Percentiles rank a stretch among this genome's conserved stretches.
phyloP scores from a whole-genome alignment of 2,113 vertebrate species.

The Mixornis gularis region DNA sequence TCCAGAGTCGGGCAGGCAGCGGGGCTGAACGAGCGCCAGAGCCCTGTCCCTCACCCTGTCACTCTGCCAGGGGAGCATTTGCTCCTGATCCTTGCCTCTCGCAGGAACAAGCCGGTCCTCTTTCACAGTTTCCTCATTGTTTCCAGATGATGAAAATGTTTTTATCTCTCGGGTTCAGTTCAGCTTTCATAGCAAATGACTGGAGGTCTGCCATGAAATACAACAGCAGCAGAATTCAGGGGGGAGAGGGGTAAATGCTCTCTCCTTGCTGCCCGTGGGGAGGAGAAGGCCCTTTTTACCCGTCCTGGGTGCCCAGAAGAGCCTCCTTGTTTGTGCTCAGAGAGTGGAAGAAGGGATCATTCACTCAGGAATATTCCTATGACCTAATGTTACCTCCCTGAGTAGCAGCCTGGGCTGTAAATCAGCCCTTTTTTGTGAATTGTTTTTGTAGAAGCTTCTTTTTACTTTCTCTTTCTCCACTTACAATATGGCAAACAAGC shows the following conservation, averaged over 20 bases:
- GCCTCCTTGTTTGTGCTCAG: constrained; percentile 31
- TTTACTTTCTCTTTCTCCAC: neutral
- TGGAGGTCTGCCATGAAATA: neutral
- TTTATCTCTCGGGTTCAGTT: neutral
- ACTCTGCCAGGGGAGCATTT: neutral
- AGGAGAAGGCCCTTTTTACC: neutral
- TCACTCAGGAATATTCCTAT: constrained; percentile 53
- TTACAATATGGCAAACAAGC: neutral
- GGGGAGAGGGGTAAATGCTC: neutral
- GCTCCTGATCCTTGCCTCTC: neutral
- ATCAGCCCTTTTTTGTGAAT: neutral
- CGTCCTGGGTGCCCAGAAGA: constrained; percentile 8
- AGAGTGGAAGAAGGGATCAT: constrained; percentile 30
- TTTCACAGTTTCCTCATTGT: constrained; percentile 35
- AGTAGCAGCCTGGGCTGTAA: neutral
- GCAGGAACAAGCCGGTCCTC: neutral
- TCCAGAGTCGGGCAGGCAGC: neutral
- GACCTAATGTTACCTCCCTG: constrained; percentile 45
- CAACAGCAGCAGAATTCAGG: neutral
- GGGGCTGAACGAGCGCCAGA: neutral
- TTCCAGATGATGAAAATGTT: constrained; percentile 31
- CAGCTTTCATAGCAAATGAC: neutral
- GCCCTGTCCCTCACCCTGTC: neutral
- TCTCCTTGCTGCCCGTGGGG: neutral
- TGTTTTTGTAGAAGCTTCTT: neutral